Evolutionary conservation across 2,888 invertebrate genomes (phyloP), one percentile per base, ranked within the genome.

Genomic region (Paralinhomoeus sp.): DNA sequence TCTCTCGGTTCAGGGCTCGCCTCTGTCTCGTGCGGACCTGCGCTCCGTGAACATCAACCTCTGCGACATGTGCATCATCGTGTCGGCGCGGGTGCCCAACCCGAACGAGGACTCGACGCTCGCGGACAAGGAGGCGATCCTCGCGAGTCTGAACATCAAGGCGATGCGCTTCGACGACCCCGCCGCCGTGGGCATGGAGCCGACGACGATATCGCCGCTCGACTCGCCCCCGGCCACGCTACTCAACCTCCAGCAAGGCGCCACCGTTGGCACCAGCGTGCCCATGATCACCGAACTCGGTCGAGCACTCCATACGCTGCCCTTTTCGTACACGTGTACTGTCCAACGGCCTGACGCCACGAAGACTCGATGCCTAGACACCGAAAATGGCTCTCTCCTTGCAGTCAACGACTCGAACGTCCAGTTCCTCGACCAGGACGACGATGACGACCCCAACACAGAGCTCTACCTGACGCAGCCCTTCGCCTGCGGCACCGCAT

Each of bases 21-120:
- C 97, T 57, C 72, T 99, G 67, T 93, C 93, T 70, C 77, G 97
- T 65, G 93, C 97, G 62, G 93, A 99, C 73, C 73, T 99, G 64
- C 77, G 97, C 61, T 93, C 97, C 66, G 97, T 97, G 54, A 97
- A 97, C 71, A 91, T 99, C 56, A 97, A 99, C 71, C 74, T 97
- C 61, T 97, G 97, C 75, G 97, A 97, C 75, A 99, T 97, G 97
- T 97, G 97, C 74, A 93, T 93, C 67, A 93, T 99, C 66, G 73
- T 99, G 68, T 93, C 93, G 64, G 93, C 93, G 62, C 87, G 91
- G 74, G 91, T 93, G 72, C 89, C 89, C 69, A 85, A 85, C 67
- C 52, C 50, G 12, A 91, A 85, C 69, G 97, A 99, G 70, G 97
- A 99, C 73, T 89, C 93, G 52, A 93, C 93, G 65, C 74, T 99